Evolutionary conservation across 2,113 vertebrate genomes (phyloP).

Genomic region (Coryphaenoides rupestris): DNA sequence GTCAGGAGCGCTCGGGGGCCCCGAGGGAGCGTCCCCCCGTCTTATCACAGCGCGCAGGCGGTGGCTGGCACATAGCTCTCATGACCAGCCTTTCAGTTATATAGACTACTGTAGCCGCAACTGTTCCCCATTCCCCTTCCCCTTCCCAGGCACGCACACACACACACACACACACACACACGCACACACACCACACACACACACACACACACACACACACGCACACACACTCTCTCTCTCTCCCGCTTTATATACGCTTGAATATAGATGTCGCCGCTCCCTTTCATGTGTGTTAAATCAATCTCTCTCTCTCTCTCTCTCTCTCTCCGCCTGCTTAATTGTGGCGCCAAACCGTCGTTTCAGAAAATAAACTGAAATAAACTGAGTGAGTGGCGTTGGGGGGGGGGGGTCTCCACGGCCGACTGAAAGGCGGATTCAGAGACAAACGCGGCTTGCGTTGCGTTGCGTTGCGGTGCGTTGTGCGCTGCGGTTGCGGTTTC

Average conservation of each 20-base stretch:
- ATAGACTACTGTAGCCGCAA: conserved; percentile 69
- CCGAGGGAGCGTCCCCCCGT: conserved; percentile 67
- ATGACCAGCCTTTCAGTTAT: conserved; percentile 72
- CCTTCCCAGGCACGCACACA: conserved; percentile 63
- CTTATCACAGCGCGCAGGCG: conserved; percentile 74
- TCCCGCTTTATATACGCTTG: conserved; percentile 59
- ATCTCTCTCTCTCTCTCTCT: conserved; percentile 33
- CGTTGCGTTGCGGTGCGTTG: conserved; percentile 23
- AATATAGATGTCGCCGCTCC: conserved; percentile 63
- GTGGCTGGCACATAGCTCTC: conserved; percentile 70
- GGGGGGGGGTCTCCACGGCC: conserved; percentile 44
- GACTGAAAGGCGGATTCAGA: conserved; percentile 64
- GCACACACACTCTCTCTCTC: no score
- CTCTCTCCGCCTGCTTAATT: conserved; percentile 62
- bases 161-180: no score
- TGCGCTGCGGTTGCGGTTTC: not conserved
- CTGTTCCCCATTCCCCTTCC: conserved; percentile 39
- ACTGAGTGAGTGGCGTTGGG: conserved; percentile 51
- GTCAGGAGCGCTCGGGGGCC: conserved; percentile 66
- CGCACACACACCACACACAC: no score
- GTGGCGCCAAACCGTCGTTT: conserved; percentile 53
- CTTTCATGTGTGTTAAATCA: conserved; percentile 67
- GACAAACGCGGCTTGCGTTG: conserved; percentile 35
- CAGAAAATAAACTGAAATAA: conserved; percentile 50
- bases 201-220: no score